Evolutionary conservation across 2,797 vertebrate genomes (phyloP).

Genomic region (Lacerta agilis): DNA sequence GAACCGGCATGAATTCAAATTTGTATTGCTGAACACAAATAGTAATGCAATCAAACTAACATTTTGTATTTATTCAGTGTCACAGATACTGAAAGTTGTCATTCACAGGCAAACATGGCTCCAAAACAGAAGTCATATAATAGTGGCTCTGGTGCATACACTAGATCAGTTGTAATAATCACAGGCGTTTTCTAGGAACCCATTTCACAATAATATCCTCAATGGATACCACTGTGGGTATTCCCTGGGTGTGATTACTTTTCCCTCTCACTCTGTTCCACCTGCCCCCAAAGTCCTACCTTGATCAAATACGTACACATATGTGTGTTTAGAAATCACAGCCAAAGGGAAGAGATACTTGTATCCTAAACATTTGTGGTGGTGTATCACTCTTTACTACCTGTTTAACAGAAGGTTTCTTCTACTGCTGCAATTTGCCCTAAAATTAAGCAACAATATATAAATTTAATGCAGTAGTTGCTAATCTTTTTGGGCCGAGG

Average conservation of each 20-base stretch:
- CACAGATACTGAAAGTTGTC: conserved; percentile 11
- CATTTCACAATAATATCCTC: conserved; percentile 22
- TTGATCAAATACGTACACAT: background rate
- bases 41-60: conserved; percentile 16
- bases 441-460: too few species aligned
- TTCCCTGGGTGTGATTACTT: background rate
- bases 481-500: too few species aligned
- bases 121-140: conserved; percentile 19
- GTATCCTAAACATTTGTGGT: background rate
- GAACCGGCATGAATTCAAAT: conserved; percentile 28
- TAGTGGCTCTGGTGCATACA: conserved; percentile 22
- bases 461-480: too few species aligned
- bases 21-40: conserved; percentile 11
- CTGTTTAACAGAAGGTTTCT: background rate
- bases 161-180: background rate
- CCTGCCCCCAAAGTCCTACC: background rate
- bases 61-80: background rate
- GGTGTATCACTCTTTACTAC: background rate
- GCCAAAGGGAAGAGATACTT: background rate
- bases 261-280: background rate
- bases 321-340: background rate
- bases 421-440: background rate
- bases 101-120: conserved; percentile 33
- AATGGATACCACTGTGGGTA: conserved; percentile 7
- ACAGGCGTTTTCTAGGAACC: background rate